These are phyloP conservation scores for Capitulum mitella DNA, from an alignment of 2,888 invertebrate species.

Conservation along the genomic window DNA sequence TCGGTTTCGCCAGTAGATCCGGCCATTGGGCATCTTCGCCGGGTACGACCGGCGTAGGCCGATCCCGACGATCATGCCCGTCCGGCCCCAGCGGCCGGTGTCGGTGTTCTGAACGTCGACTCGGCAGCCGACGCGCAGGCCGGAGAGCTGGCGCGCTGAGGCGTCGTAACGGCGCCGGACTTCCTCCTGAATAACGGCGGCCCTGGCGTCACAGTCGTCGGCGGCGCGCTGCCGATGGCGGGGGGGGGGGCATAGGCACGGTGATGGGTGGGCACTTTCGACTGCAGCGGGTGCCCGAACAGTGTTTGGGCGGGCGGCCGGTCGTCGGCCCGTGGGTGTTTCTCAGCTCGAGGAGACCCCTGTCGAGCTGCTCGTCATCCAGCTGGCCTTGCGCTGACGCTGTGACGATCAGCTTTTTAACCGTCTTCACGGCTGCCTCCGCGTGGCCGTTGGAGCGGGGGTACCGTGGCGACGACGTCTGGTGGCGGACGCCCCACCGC, in stretches of 20 bases:
- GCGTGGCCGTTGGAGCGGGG: slow-evolving; percentile 25
- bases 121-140: not conserved
- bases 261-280: slow-evolving; percentile 15
- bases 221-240: slow-evolving; percentile 26
- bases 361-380: slow-evolving; percentile 15
- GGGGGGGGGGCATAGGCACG: not conserved
- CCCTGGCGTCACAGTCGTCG: slow-evolving; percentile 20
- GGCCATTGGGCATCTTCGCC: slow-evolving; percentile 18
- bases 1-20: slow-evolving; percentile 22
- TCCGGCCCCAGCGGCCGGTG: slow-evolving; percentile 1
- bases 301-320: slow-evolving; percentile 25
- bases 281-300: slow-evolving; percentile 19
- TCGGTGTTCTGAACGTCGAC: not conserved
- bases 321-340: slow-evolving; percentile 36
- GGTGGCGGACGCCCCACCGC: not conserved
- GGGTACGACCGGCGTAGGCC: not conserved
- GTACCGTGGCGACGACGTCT: not conserved
- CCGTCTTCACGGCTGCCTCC: not conserved
- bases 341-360: slow-evolving; percentile 29
- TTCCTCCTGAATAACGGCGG: not conserved
- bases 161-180: not conserved
- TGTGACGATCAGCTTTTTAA: not conserved
- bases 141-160: not conserved
- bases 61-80: not conserved
- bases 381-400: not conserved